A percentile compares a stretch with the other conserved stretches of the same genome.
Conservation (phyloP, 35 echinoderm and acorn worm species). For the Strongylocentrotus purpuratus region DNA sequence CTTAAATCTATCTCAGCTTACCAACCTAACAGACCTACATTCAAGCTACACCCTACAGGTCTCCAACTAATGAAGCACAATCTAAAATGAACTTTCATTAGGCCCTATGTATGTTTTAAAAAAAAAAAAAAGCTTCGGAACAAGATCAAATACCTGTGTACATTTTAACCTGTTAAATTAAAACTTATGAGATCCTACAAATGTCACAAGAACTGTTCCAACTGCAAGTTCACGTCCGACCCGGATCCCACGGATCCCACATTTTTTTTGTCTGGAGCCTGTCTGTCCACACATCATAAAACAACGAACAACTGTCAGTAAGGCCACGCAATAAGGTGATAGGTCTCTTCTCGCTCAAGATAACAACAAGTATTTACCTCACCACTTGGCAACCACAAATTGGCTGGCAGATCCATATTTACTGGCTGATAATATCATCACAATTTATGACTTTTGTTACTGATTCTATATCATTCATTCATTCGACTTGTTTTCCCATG, state of each 20-base stretch:
- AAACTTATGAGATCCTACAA: background rate
- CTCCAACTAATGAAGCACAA: too few relatives aligned
- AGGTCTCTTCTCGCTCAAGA: background rate
- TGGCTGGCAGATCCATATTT: conserved; percentile 1
- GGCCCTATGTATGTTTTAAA: too few relatives aligned
- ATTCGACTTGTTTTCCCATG: background rate
- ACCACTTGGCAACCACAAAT: background rate
- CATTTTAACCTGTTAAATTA: background rate
- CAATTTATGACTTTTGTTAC: conserved; percentile 37
- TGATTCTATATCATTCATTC: background rate
- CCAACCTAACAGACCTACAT: too few relatives aligned
- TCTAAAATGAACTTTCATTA: too few relatives aligned
- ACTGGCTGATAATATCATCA: background rate
- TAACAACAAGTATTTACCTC: conserved; percentile 8
- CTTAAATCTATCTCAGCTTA: too few relatives aligned
- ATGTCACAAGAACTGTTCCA: background rate
- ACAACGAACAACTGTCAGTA: background rate
- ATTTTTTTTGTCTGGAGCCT: background rate
- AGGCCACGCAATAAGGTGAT: background rate
- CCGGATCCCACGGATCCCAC: background rate
- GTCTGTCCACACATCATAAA: conserved; percentile 36
- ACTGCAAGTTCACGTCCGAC: background rate
- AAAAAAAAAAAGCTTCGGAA: background rate
- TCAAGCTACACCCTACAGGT: too few relatives aligned
- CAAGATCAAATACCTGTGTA: background rate